These are phyloP conservation scores for Electrophaes corylata DNA, from an alignment of 2,888 invertebrate genomes.

Conservation along the genomic window DNA sequence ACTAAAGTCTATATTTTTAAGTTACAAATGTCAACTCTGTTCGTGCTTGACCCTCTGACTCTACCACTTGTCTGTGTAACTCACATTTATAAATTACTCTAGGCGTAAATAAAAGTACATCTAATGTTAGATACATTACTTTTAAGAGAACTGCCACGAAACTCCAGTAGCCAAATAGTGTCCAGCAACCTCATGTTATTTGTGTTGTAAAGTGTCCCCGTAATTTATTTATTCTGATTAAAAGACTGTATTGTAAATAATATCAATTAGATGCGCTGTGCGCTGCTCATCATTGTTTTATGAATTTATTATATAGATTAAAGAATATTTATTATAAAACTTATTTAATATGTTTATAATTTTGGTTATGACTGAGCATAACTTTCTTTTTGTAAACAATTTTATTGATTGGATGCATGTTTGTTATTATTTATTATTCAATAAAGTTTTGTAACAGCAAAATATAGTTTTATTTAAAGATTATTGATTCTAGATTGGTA, in stretches of 20 bases:
- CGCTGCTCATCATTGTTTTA: constrained; percentile 7
- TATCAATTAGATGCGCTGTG: not conserved
- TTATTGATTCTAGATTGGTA: too few species aligned
- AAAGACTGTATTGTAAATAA: not conserved
- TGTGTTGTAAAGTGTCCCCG: not conserved
- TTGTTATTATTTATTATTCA: constrained; percentile 21
- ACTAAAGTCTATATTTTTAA: too few species aligned
- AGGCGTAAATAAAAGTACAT: too few species aligned
- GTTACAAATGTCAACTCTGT: too few species aligned
- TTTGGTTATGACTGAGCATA: constrained; percentile 55
- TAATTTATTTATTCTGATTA: not conserved
- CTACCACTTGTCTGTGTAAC: too few species aligned
- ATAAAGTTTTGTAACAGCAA: constrained; percentile 19
- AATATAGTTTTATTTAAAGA: not conserved
- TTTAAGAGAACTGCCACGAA: too few species aligned
- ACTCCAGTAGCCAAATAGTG: too few species aligned
- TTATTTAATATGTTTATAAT: constrained; percentile 26
- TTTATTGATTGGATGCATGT: constrained; percentile 39
- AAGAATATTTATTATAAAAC: constrained; percentile 14
- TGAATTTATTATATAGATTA: not conserved
- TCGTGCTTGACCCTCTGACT: too few species aligned
- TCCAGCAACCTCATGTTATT: too few species aligned
- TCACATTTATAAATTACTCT: too few species aligned
- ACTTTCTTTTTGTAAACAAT: constrained; percentile 38
- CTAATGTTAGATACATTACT: too few species aligned